A percentile compares a stretch with the other conserved stretches of the same genome.
phyloP scores from a whole-genome alignment of 2,888 invertebrate species.

The Dendrolimus pini region DNA sequence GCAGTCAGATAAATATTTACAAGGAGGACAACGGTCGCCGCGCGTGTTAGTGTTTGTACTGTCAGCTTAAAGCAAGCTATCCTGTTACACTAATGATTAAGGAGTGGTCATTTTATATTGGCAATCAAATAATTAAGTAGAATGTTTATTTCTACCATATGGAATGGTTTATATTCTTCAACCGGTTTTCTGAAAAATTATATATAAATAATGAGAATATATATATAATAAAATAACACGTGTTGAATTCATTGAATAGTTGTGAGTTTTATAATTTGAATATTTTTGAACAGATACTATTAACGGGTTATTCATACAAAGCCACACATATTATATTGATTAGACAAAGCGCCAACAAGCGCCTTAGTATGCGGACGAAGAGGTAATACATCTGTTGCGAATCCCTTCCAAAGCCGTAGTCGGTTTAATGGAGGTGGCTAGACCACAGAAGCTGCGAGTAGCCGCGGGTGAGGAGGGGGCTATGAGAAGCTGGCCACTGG shows the following conservation, averaged over 20 bases:
- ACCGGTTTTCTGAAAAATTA: no score
- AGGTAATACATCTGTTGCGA: background rate
- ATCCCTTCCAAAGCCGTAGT: background rate
- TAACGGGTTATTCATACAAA: no score
- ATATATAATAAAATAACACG: no score
- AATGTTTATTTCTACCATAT: no score
- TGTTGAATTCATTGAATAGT: no score
- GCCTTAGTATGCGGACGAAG: background rate
- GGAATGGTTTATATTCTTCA: no score
- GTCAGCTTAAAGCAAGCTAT: constrained; percentile 13
- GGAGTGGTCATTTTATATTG: background rate
- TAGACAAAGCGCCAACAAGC: no score
- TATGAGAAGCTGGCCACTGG: constrained; percentile 61
- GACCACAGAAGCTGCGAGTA: constrained; percentile 1
- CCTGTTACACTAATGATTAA: constrained; percentile 18
- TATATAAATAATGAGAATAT: no score
- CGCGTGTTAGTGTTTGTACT: constrained; percentile 14
- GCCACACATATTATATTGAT: no score
- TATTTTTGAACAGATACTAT: no score
- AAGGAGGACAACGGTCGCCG: constrained; percentile 20
- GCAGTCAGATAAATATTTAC: constrained; percentile 29
- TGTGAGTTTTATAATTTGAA: no score
- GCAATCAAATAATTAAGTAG: no score
- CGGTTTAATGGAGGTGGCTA: background rate
- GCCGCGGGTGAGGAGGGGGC: constrained; percentile 26